Percentiles rank a stretch among this genome's conserved stretches.
These are phyloP conservation scores for Gymnocheta viridis DNA, from an alignment of 2,888 invertebrate species.

Conservation along the genomic window DNA sequence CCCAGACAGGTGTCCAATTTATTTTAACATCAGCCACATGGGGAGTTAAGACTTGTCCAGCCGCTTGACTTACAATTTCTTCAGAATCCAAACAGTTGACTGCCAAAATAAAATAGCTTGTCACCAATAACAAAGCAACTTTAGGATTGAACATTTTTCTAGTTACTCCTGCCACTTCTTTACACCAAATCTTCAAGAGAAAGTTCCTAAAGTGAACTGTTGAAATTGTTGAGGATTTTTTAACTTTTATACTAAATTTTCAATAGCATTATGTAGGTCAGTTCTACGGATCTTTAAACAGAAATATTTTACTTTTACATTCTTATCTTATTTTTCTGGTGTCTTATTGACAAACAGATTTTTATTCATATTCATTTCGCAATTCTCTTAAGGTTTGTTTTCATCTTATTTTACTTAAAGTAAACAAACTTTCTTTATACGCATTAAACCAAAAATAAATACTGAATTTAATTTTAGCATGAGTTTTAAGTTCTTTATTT, in stretches of 20 bases:
- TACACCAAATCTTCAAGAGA: constrained; percentile 15
- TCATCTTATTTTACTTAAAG: neutral
- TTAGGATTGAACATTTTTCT: constrained; percentile 29
- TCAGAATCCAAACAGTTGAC: neutral
- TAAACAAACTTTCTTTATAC: neutral
- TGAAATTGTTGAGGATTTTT: constrained; percentile 26
- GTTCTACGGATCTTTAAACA: neutral
- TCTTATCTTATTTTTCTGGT: neutral
- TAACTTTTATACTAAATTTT: constrained; percentile 53
- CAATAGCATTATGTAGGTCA: constrained; percentile 27
- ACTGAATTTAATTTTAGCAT: constrained; percentile 13
- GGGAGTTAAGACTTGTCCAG: neutral
- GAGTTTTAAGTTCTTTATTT: constrained; percentile 30
- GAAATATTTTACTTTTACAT: neutral
- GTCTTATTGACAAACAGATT: constrained; percentile 42
- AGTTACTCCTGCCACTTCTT: neutral
- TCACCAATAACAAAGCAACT: neutral
- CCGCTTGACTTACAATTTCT: neutral
- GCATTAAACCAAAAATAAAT: neutral
- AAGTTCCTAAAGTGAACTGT: constrained; percentile 48
- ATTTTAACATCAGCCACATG: constrained; percentile 28
- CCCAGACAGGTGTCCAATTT: constrained; percentile 60
- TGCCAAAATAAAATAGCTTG: constrained; percentile 7
- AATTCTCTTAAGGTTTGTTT: constrained; percentile 26
- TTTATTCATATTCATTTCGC: neutral